Conservation (phyloP, 2,797 vertebrate genomes). For the Sylvia borin region DNA sequence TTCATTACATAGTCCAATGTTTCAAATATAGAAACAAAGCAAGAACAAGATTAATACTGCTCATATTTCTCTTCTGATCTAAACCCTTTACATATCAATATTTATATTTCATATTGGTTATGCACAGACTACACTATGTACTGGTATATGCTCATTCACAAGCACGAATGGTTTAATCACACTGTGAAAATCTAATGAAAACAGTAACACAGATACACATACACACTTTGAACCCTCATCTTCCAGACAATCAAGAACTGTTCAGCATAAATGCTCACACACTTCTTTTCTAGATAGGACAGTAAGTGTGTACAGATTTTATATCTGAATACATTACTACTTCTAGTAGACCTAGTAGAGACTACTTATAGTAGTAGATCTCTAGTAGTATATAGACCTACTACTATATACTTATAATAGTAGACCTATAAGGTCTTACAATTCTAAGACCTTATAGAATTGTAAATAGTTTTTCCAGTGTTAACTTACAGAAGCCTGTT, state of each 20-base stretch:
- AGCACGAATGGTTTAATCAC: not conserved
- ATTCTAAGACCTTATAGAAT: not conserved
- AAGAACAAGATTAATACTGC: not conserved
- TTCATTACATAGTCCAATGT: not conserved
- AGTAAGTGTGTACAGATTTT: not conserved
- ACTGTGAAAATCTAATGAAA: not conserved
- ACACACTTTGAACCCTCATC: not conserved
- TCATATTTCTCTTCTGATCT: not conserved
- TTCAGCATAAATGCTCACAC: not conserved
- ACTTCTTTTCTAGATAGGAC: not conserved
- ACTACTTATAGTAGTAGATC: too few species aligned
- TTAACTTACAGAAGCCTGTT: not conserved
- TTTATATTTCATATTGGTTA: not conserved
- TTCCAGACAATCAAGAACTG: not conserved
- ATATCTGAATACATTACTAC: not conserved
- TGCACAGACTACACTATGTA: not conserved
- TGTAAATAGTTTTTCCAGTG: not conserved
- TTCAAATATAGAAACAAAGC: not conserved
- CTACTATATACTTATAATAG: too few species aligned
- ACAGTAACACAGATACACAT: not conserved
- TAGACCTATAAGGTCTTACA: too few species aligned
- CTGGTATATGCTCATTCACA: not conserved
- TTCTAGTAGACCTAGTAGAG: too few species aligned
- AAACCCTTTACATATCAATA: not conserved
- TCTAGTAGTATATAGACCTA: too few species aligned